A percentile compares a stretch with the other conserved stretches of the same genome.
These are phyloP conservation scores for Buathra laborator DNA, from an alignment of 2,888 invertebrate species.

Conservation along the genomic window DNA sequence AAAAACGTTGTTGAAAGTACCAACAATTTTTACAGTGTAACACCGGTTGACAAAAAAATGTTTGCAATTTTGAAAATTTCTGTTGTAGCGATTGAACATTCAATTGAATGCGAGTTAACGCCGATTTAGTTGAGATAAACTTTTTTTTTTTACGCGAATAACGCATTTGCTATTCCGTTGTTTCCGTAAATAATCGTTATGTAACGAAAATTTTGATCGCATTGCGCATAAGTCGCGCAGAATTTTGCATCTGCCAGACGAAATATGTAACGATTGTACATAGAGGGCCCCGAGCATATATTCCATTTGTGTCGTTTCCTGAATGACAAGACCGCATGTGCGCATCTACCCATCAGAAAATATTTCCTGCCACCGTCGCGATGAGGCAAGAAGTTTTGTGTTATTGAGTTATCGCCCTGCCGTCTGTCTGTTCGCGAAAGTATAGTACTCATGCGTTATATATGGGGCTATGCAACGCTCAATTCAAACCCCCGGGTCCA, in stretches of 20 bases:
- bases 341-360: constrained; percentile 50
- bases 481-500: constrained; percentile 40
- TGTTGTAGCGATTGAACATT: too few species aligned
- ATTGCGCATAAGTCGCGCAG: background rate
- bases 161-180: background rate
- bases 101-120: too few species aligned
- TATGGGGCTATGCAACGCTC: background rate
- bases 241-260: constrained; percentile 17
- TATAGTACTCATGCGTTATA: constrained; percentile 28
- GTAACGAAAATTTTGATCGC: background rate
- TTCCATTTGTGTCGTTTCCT: constrained; percentile 41
- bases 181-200: background rate
- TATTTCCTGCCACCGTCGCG: constrained; percentile 64
- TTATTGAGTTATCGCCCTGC: constrained; percentile 67
- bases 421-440: constrained; percentile 59
- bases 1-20: background rate
- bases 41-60: too few species aligned
- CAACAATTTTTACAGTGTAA: background rate
- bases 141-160: background rate
- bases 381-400: constrained; percentile 62
- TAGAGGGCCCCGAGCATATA: background rate
- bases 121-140: too few species aligned
- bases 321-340: constrained; percentile 66
- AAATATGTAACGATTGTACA: constrained; percentile 30
- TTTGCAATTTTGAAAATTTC: too few species aligned